Percentiles rank a stretch among this genome's conserved stretches.
Evolutionary conservation across 1,140 invertebrate species (phyloP).

Genomic region (Brachystomella parvula): DNA sequence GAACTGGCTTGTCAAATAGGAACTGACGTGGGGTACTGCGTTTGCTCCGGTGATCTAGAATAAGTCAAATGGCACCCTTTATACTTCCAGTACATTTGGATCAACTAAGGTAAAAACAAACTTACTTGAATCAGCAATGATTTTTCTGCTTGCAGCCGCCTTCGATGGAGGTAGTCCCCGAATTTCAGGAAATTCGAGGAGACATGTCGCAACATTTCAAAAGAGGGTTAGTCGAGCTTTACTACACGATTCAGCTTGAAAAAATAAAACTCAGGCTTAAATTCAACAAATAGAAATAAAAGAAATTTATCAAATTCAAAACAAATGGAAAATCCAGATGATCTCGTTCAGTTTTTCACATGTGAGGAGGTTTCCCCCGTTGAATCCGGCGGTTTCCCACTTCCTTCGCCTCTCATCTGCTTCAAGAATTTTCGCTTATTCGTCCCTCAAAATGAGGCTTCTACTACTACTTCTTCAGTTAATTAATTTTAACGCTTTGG

Average conservation of each 20-base stretch:
- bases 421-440: neutral
- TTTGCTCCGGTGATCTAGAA: slow-evolving; percentile 18
- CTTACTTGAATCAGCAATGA: slow-evolving; percentile 33
- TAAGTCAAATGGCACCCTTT: neutral
- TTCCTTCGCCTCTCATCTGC: neutral
- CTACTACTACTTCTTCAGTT: neutral
- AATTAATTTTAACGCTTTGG: neutral
- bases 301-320: no score
- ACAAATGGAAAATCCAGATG: no score
- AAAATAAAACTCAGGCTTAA: no score
- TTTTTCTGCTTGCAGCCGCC: slow-evolving; percentile 32
- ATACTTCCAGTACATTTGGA: neutral
- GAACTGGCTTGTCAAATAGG: slow-evolving; percentile 24
- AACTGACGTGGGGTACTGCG: slow-evolving; percentile 16
- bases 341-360: no score
- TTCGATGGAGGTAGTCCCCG: slow-evolving; percentile 9
- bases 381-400: no score
- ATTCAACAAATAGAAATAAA: no score
- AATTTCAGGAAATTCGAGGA: slow-evolving; percentile 24
- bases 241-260: no score
- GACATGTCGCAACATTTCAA: neutral
- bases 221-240: no score
- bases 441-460: neutral
- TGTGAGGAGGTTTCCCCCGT: no score
- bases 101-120: neutral